Evolutionary conservation across 2,888 invertebrate genomes (phyloP), one percentile per base, ranked within the genome.

Genomic region (Julus scanicus): DNA sequence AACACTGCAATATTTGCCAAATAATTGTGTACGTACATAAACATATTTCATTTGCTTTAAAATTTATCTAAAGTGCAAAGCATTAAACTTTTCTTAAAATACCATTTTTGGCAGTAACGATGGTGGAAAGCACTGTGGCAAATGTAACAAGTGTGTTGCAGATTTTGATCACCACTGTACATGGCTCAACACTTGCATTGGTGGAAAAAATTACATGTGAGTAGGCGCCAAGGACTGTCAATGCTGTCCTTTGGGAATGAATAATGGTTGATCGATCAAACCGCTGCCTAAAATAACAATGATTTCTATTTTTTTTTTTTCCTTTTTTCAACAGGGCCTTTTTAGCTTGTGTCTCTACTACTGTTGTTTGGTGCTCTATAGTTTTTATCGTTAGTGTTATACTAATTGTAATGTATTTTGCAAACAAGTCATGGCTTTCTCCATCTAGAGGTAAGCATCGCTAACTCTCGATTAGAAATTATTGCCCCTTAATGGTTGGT

Each of bases 101-200:
- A 84, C 5, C 37, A 40, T 15, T 85, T 49, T 86, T 86, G 15
- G 13, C 80, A 92, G 93, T 20, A 91, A 91, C 84, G 90, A 91
- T 40, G 91, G 90, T 88, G 92, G 92, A 8, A 99, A 99, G 92
- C 99, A 99, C 92, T 99, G 99, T 92, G 96, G 97, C 91, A 95
- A 97, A 90, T 99, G 99, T 93, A 99, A 99, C 94, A 99, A 99
- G 90, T 99, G 99, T 93, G 96, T 99, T 87, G 95, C 95, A 17
- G 94, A 95, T 89, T 99, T 99, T 93, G 99, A 99, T 92, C 99
- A 99, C 92, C 99, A 99, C 93, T 99, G 99, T 94, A 98, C 98
- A 94, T 99, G 99, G 99, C 94, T 99, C 90, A 99, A 99, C 93
- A 98, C 98, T 93, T 99, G 99, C 93, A 95, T 99, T 89, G 99